Evolutionary conservation across 2,113 vertebrate genomes (phyloP).

Genomic region (Agelaius phoeniceus): DNA sequence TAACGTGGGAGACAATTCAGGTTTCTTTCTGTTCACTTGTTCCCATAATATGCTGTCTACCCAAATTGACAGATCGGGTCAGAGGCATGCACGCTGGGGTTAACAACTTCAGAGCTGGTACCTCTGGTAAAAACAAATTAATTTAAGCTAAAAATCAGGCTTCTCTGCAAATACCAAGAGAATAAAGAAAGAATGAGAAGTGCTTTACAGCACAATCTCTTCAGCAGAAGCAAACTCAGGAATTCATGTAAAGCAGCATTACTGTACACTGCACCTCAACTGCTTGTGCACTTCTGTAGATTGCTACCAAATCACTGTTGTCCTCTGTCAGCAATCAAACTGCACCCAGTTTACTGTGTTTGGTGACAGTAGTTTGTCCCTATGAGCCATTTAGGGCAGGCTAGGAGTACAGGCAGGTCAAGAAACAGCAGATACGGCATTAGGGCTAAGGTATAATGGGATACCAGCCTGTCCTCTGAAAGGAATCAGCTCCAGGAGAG

Average conservation of each 20-base stretch:
- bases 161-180: not conserved
- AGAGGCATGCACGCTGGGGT: rapidly evolving
- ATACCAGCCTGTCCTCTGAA: not conserved
- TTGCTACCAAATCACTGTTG: not conserved
- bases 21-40: not conserved
- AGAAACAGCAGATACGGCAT: not conserved
- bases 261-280: not conserved
- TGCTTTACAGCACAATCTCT: not conserved
- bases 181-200: not conserved
- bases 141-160: not conserved
- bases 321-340: not conserved
- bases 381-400: not conserved
- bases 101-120: not conserved
- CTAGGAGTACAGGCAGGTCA: not conserved
- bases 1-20: rapidly evolving
- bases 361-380: not conserved
- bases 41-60: not conserved
- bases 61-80: not conserved
- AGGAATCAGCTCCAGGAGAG: not conserved
- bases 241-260: not conserved
- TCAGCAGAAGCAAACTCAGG: not conserved
- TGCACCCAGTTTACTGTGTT: not conserved
- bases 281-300: not conserved
- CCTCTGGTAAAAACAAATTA: not conserved
- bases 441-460: not conserved